Base-by-base conservation (phyloP, 2,797 vertebrate species). In the Sebastiscus tertius region DNA sequence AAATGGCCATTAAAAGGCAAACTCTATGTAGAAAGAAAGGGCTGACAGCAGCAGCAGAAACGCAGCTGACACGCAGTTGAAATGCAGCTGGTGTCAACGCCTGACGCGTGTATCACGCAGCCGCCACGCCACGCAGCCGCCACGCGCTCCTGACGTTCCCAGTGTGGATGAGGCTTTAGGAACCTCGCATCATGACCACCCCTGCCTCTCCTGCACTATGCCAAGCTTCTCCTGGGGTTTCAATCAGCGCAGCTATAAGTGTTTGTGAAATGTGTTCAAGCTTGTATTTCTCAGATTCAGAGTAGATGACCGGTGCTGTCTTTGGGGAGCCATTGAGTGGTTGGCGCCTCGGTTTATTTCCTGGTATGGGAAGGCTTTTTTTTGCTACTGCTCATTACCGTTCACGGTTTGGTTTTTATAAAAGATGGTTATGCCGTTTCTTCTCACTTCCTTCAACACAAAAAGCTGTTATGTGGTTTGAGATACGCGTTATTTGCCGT, bases 211-310 rank as follows among this genome's bases (percentile, higher is more conserved):
- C 58, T 39, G 22, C 61, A 10, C 42, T 29, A 52, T 31, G 59
- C 6, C 1, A 10, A 56, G 31, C 64, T 12, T 61, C 64, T 64
- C 46, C 36, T 11, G 22, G 39, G 60, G 60, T 20, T 55, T n/a
- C 52, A 42, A 54, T 66, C 65, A 58, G 46, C 62, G 39, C 26
- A 18, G 26, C 46, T 77, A 0, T 13, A 46, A 82, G 74, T 67
- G 63, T 72, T 68, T 59, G 24, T 70, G 65, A 80, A 78, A 76
- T 75, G 49, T 76, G 71, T 85, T 69, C 81, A 14, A 49, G 69
- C 29, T 62, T n/a, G n/a, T 82, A 65, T 75, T 72, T 72, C 8
- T 81, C 75, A 73, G 46, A 72, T 27, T 59, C 27, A 8, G 20
- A 5, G 8, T 27, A 36, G 54, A 64, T 42, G 61, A 27, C 61